Base-by-base conservation (phyloP, 1,140 invertebrate species). In the Listronotus oregonensis region DNA sequence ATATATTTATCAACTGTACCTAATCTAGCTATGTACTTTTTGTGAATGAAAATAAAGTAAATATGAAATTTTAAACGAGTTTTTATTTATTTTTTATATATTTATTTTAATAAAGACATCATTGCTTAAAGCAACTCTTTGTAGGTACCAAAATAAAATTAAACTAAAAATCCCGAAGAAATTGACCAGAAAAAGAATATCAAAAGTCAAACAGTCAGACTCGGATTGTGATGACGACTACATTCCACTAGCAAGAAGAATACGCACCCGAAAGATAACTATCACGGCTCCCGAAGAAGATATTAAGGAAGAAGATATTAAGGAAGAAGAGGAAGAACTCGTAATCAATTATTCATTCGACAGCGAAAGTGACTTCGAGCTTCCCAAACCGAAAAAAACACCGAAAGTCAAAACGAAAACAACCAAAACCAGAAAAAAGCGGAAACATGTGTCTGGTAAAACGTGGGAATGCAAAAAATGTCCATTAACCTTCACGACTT, bases 391-490 rank as follows among this genome's bases (percentile, higher is more conserved):
- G 34, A 37, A 37, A 37, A 37, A 34, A 34, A 34, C 32, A 5
- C 5, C 5, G 6, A 18, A 27, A 31, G 18, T 51, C 3, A 21
- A 21, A 51, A 51, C 18, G 27, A 54, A 54, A 18, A 14, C 18
- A 37, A 54, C n/a, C 10, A 18, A 12, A 49, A 5, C 3, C 0
- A 49, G 9, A 18, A 49, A 47, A 49, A 27, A 27, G 46, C 15
- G 11, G 21, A 18, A 11, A 9, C 0, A 11, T 27, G 18, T 27
- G 3, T 49, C n/a, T 44, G 32, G 34, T 27, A 66, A 66, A 55
- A 31, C 11, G 0, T 72, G 70, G 70, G 8, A 40, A 10, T 72
- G 71, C 46, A 72, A 64, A 51, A 72, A 72, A 40, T 72, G 71
- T 42, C 14, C 37, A 10, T 55, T 66, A 46, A 43, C 10, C 3